Evolutionary conservation across 2,113 vertebrate genomes (phyloP).

Genomic region (Corydoras sp.): DNA sequence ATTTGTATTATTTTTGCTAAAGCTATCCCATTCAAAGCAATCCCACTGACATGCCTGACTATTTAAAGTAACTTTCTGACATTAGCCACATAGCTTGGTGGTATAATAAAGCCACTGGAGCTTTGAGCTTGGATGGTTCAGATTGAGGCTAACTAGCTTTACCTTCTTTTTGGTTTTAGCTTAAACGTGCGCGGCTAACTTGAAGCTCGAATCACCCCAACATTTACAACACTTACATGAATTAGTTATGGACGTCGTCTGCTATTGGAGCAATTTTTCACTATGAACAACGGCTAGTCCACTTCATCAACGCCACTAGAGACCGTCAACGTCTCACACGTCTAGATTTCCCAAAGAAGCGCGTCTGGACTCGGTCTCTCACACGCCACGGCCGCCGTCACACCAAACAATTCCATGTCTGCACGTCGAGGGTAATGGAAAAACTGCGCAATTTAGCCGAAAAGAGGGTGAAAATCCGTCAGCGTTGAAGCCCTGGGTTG

Average conservation of each 20-base stretch:
- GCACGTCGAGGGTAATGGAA: conserved; percentile 7
- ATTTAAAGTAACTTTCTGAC: conserved; percentile 11
- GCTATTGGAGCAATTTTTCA: conserved; percentile 26
- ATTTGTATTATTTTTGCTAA: neutral
- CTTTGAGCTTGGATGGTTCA: conserved; percentile 17
- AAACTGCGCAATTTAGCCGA: conserved; percentile 12
- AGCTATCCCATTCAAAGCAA: neutral
- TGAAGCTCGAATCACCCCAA: neutral
- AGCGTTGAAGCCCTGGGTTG: conserved; percentile 29
- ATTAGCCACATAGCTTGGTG: conserved; percentile 16
- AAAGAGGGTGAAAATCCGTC: conserved; percentile 26
- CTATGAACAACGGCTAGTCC: conserved; percentile 39
- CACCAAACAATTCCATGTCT: conserved; percentile 34
- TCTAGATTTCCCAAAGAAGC: conserved; percentile 26
- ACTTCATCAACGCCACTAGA: conserved; percentile 38
- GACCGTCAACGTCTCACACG: conserved; percentile 14
- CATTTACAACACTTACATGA: conserved; percentile 61
- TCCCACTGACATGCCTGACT: neutral
- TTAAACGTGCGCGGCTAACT: conserved; percentile 2
- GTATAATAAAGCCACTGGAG: conserved; percentile 5
- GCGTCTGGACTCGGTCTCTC: conserved; percentile 25
- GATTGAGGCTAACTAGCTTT: conserved; percentile 24
- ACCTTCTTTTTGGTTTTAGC: neutral
- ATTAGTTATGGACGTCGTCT: conserved; percentile 56
- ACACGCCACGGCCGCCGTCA: conserved; percentile 22